phyloP scores from a whole-genome alignment of 2,888 invertebrate species.

The Callyntrura guangdongensis region DNA sequence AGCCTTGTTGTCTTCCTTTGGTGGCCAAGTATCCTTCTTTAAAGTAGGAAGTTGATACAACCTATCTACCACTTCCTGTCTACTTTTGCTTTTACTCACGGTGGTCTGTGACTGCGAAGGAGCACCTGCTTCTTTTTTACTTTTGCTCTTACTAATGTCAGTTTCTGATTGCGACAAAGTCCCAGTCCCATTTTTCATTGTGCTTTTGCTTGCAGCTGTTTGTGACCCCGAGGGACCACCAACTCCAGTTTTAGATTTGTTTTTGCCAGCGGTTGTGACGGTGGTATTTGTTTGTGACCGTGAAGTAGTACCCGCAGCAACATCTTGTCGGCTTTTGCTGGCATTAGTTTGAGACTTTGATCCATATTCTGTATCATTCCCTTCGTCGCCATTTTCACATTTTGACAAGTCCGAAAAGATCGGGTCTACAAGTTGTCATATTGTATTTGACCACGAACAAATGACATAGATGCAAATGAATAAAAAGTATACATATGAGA shows the following conservation, averaged over 20 bases:
- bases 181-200: too few species aligned
- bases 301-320: too few species aligned
- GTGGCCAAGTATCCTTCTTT: constrained; percentile 47
- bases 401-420: not conserved
- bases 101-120: too few species aligned
- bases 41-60: constrained; percentile 24
- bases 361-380: too few species aligned
- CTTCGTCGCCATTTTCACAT: too few species aligned
- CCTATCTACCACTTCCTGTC: constrained; percentile 47
- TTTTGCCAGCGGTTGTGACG: too few species aligned
- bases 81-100: not conserved
- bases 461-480: too few species aligned
- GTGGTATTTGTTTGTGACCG: too few species aligned
- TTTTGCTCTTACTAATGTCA: not conserved
- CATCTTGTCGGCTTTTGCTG: too few species aligned
- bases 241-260: too few species aligned
- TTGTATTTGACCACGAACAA: not conserved
- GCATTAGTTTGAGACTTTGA: not conserved
- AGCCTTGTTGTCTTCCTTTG: constrained; percentile 24
- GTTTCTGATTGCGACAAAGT: not conserved
- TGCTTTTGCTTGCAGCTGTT: not conserved
- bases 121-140: not conserved
- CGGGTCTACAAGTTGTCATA: not conserved
- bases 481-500: not conserved
- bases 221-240: not conserved